Evolutionary conservation across 2,888 invertebrate genomes (phyloP).

Genomic region (Cylloceria caligata): DNA sequence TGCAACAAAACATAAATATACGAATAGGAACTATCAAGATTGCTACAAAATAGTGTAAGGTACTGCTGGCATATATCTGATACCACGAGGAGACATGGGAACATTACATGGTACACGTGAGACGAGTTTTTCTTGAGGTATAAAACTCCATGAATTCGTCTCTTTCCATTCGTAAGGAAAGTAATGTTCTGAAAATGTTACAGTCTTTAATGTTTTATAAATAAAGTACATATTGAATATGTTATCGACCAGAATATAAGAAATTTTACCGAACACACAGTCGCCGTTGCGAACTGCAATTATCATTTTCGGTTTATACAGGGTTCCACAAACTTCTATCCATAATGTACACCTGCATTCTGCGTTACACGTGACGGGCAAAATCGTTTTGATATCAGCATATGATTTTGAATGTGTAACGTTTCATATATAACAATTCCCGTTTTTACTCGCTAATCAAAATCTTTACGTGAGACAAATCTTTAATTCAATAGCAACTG

Average conservation of each 20-base stretch:
- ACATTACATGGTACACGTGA: slow-evolving; percentile 3
- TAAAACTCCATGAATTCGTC: slow-evolving; percentile 15
- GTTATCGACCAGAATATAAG: slow-evolving; percentile 4
- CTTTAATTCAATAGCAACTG: slow-evolving; percentile 32
- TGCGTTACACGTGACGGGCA: neutral
- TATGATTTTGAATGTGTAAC: neutral
- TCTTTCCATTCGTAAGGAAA: slow-evolving; percentile 10
- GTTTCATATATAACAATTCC: slow-evolving; percentile 7
- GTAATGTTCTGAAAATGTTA: slow-evolving; percentile 18
- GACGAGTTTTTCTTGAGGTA: slow-evolving; percentile 11
- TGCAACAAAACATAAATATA: too few relatives aligned
- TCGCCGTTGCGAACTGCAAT: neutral
- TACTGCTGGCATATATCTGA: slow-evolving; percentile 4
- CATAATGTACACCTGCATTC: slow-evolving; percentile 9
- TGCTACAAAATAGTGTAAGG: neutral
- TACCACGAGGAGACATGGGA: slow-evolving; percentile 15
- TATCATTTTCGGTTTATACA: slow-evolving; percentile 13
- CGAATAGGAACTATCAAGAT: neutral
- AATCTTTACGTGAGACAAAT: slow-evolving; percentile 28
- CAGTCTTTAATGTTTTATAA: slow-evolving; percentile 5
- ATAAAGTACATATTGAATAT: neutral
- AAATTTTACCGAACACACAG: slow-evolving; percentile 12
- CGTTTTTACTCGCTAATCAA: neutral
- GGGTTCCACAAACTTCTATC: neutral
- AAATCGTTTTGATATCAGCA: slow-evolving; percentile 12